Conservation (phyloP, 2,113 vertebrate genomes). For the Amazona guildingii region DNA sequence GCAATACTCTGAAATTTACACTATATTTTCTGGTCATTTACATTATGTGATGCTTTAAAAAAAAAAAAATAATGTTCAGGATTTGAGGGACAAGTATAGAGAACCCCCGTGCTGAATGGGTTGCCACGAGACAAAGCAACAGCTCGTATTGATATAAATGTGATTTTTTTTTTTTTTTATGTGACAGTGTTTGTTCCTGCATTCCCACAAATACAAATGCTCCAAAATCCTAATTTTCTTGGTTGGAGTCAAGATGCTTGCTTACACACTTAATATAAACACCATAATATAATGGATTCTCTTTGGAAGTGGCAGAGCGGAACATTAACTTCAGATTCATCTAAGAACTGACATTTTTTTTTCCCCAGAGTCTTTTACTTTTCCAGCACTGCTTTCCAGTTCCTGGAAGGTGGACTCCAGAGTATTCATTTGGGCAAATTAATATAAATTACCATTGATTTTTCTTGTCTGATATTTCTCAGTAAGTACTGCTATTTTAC, state of each 20-base stretch:
- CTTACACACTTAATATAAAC: not conserved
- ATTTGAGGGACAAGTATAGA: not conserved
- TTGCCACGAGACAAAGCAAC: not conserved
- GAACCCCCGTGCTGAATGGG: not conserved
- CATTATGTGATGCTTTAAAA: too few relatives aligned
- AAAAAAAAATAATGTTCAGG: not conserved
- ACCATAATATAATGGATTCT: not conserved
- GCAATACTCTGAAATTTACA: too few relatives aligned
- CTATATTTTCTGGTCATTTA: too few relatives aligned
- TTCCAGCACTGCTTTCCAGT: not conserved
- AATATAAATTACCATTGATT: not conserved
- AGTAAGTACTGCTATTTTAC: not conserved
- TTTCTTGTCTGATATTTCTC: not conserved
- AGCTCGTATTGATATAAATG: not conserved
- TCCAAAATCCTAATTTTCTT: not conserved
- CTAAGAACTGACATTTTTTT: not conserved
- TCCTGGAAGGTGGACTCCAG: not conserved
- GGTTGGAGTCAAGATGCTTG: not conserved
- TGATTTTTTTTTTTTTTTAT: not conserved
- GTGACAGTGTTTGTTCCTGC: not conserved
- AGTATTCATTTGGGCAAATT: not conserved
- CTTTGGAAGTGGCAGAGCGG: not conserved
- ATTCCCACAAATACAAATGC: not conserved
- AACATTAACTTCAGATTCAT: not conserved
- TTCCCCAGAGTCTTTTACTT: not conserved